phyloP scores from a whole-genome alignment of 2,797 vertebrate species.

The Pristis pectinata region DNA sequence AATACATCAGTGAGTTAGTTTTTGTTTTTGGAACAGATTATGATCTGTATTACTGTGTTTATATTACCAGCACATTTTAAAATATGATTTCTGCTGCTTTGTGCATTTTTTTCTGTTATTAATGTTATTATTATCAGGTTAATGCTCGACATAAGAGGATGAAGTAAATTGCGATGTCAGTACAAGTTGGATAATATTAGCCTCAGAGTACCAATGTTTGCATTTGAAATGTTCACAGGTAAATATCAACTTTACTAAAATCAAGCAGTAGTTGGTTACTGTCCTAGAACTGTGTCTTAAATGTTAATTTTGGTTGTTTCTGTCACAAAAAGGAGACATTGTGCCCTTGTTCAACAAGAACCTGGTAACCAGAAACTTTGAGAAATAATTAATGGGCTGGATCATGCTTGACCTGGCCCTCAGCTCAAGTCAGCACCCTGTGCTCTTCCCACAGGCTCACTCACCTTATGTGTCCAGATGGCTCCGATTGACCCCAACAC shows the following conservation, averaged over 20 bases:
- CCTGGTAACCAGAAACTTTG: neutral
- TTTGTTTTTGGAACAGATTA: neutral
- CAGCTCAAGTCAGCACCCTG: too few species aligned
- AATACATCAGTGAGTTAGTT: neutral
- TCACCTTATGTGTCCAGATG: too few species aligned
- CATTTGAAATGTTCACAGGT: neutral
- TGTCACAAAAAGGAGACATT: neutral
- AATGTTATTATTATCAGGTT: neutral
- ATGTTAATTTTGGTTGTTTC: neutral
- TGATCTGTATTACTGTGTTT: neutral
- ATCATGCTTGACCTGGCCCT: too few species aligned
- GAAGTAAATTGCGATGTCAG: neutral
- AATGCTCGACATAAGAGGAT: neutral
- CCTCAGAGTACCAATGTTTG: neutral
- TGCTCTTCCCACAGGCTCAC: too few species aligned
- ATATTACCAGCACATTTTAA: neutral
- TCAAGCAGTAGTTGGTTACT: neutral
- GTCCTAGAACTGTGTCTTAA: neutral
- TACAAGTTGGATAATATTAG: neutral
- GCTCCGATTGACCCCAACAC: too few species aligned
- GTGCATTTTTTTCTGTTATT: neutral
- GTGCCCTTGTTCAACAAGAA: neutral
- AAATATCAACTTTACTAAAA: neutral
- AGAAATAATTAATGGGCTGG: neutral
- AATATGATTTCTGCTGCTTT: neutral